Evolutionary conservation across 2,113 vertebrate species (phyloP).

Genomic region (Osmerus eperlanus): DNA sequence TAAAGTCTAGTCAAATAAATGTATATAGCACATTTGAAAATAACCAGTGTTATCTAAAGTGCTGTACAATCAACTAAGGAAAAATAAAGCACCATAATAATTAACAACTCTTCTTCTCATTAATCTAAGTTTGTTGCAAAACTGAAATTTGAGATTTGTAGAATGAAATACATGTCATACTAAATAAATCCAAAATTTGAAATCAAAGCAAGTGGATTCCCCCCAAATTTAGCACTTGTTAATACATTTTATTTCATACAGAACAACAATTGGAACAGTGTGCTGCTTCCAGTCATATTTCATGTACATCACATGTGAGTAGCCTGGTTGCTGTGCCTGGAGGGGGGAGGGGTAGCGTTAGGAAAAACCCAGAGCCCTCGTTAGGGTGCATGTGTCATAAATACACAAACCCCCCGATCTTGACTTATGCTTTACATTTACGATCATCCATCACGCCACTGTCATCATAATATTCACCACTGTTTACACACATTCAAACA

Average conservation of each 20-base stretch:
- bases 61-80: too few species aligned
- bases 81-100: too few species aligned
- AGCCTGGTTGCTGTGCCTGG: constrained; percentile 42
- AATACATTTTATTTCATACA: background rate
- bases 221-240: too few species aligned
- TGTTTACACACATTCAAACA: constrained; percentile 6
- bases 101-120: too few species aligned
- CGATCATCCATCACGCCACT: constrained; percentile 57
- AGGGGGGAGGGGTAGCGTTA: constrained; percentile 51
- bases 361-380: constrained; percentile 63
- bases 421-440: constrained; percentile 68
- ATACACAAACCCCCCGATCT: constrained; percentile 62
- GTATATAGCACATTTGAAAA: too few species aligned
- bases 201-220: too few species aligned
- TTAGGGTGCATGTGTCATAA: constrained; percentile 68
- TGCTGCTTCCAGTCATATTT: constrained; percentile 67
- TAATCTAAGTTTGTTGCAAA: too few species aligned
- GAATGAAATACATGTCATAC: too few species aligned
- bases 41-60: too few species aligned
- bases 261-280: constrained; percentile 60
- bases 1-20: too few species aligned
- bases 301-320: constrained; percentile 64
- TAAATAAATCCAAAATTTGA: too few species aligned
- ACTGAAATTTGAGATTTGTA: too few species aligned
- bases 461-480: constrained; percentile 54